phyloP scores from a whole-genome alignment of 2,113 vertebrate genomes.

The human region DNA sequence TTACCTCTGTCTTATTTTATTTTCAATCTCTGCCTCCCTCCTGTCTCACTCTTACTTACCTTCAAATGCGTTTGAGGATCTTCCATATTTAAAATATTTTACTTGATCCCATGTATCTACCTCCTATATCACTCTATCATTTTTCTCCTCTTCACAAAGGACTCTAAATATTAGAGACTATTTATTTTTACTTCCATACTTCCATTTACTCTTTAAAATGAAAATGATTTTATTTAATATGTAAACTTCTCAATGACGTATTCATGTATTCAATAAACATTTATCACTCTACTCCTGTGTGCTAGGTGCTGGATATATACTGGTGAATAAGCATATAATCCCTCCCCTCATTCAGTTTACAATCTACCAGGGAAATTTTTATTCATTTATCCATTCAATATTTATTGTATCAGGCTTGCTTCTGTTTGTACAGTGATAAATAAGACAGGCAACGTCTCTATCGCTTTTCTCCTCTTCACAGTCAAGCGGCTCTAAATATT shows the following conservation, averaged over 20 bases:
- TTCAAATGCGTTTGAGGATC: not conserved
- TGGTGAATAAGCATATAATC: not conserved
- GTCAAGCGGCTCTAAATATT: not conserved
- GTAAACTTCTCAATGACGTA: not conserved
- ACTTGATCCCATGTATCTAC: not conserved
- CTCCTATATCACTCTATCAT: not conserved
- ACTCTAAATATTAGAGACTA: not conserved
- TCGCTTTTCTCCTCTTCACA: not conserved
- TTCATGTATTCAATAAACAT: not conserved
- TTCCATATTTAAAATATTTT: conserved; percentile 40
- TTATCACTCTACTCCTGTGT: not conserved
- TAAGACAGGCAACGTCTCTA: not conserved
- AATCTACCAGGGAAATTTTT: not conserved
- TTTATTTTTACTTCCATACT: not conserved
- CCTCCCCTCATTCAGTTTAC: not conserved
- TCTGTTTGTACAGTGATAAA: not conserved
- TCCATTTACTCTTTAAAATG: not conserved
- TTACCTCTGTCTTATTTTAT: not conserved
- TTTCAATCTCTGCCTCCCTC: not conserved
- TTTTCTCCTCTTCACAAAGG: not conserved
- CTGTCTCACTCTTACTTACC: not conserved
- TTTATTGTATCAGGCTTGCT: not conserved
- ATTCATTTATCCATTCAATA: not conserved
- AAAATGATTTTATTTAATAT: not conserved
- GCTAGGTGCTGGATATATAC: not conserved